phyloP scores from a whole-genome alignment of 2,888 invertebrate genomes.

The Drosophila eohydei region DNA sequence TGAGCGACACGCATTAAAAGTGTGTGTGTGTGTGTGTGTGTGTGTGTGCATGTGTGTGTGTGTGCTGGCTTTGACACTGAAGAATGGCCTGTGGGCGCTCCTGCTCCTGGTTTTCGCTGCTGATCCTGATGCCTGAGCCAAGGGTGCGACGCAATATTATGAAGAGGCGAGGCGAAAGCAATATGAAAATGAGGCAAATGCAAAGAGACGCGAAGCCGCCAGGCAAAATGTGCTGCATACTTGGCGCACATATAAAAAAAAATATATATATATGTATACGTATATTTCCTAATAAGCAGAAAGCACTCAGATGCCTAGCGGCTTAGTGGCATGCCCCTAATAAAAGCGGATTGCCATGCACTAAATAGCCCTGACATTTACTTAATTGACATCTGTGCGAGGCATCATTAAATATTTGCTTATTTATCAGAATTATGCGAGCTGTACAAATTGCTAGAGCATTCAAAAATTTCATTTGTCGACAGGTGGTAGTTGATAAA shows the following conservation, averaged over 20 bases:
- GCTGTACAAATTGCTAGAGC: constrained; percentile 2
- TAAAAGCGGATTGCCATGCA: constrained; percentile 64
- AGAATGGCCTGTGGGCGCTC: constrained; percentile 68
- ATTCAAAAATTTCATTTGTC: constrained; percentile 10
- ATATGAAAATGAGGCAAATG: constrained; percentile 71
- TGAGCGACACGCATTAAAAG: constrained; percentile 79
- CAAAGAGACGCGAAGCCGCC: constrained; percentile 36
- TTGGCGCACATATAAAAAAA: constrained; percentile 43
- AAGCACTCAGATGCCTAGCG: constrained; percentile 41
- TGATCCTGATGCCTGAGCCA: constrained; percentile 13
- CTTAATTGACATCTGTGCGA: constrained; percentile 69
- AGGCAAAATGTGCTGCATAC: constrained; percentile 45
- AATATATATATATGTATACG: not conserved
- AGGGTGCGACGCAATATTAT: constrained; percentile 62
- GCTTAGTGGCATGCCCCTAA: constrained; percentile 24
- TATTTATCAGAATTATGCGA: constrained; percentile 37
- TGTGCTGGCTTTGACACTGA: constrained; percentile 73
- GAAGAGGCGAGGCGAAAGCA: constrained; percentile 69
- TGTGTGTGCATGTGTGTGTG: constrained; percentile 18
- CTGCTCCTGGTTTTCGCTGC: constrained; percentile 19
- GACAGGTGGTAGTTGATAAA: constrained; percentile 46
- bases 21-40: constrained; percentile 38
- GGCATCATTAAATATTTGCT: constrained; percentile 57
- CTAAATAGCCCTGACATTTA: constrained; percentile 70
- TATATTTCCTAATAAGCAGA: constrained; percentile 66